Conservation (phyloP, 2,797 vertebrate genomes). For the Channa striata region DNA sequence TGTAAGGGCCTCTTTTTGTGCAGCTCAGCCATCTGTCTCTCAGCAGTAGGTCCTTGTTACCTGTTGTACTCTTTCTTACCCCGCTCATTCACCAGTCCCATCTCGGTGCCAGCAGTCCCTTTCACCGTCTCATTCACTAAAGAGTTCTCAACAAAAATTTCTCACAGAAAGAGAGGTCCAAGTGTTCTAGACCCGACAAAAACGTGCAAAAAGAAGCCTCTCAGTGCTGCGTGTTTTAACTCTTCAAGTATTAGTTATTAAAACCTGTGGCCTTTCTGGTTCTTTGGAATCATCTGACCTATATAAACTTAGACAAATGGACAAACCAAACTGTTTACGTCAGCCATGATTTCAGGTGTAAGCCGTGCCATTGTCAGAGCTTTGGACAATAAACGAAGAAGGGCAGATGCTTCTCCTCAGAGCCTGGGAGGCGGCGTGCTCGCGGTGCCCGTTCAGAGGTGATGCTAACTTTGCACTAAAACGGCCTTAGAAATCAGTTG, state of each 20-base stretch:
- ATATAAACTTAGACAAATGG: slow-evolving; percentile 14
- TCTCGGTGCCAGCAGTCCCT: slow-evolving; percentile 66
- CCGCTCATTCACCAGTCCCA: slow-evolving; percentile 68
- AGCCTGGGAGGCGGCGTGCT: slow-evolving; percentile 37
- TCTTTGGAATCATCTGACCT: slow-evolving; percentile 33
- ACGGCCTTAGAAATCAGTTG: slow-evolving; percentile 76
- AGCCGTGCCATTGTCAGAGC: slow-evolving; percentile 35
- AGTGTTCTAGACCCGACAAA: slow-evolving; percentile 46
- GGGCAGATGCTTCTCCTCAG: slow-evolving; percentile 72
- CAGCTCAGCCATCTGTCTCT: slow-evolving; percentile 80
- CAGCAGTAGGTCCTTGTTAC: slow-evolving; percentile 83
- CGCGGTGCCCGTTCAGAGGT: slow-evolving; percentile 56
- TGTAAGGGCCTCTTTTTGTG: slow-evolving; percentile 75
- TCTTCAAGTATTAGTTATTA: slow-evolving; percentile 35
- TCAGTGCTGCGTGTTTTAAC: slow-evolving; percentile 41
- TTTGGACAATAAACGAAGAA: slow-evolving; percentile 33
- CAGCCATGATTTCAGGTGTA: slow-evolving; percentile 26
- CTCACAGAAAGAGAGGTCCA: slow-evolving; percentile 51
- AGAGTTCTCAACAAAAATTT: slow-evolving; percentile 62
- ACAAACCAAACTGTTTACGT: slow-evolving; percentile 16
- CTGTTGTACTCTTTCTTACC: slow-evolving; percentile 80
- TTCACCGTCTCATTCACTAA: slow-evolving; percentile 56
- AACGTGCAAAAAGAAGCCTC: slow-evolving; percentile 23
- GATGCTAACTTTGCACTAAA: slow-evolving; percentile 75
- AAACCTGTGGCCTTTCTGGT: slow-evolving; percentile 22